Base-by-base conservation (phyloP, 2,888 invertebrate species). In the Esperia sulphurella region DNA sequence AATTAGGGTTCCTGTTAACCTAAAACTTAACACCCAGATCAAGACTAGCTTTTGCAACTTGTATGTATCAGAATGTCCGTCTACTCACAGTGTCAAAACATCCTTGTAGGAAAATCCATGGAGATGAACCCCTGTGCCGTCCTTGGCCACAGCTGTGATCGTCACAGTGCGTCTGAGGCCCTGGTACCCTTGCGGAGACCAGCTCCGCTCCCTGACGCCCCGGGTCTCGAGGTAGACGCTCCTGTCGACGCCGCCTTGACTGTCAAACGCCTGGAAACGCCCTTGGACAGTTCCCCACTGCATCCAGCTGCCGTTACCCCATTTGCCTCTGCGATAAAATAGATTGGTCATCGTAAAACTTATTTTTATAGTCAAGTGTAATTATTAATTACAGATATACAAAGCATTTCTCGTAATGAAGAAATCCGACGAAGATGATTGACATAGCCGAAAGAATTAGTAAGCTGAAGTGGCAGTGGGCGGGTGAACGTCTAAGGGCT, bases 271-370 rank as follows among this genome's bases (percentile, higher is more conserved):
- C 46, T 81, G 83, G 49, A 94, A 68, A 13, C 90, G 88, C 0
- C 94, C 94, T 54, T 91, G 85, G 13, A 93, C 63, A 0, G 88
- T 80, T 4, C 94, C 94, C 79, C 91, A 94, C 65, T 94, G 94
- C 53, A 92, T 82, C 74, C 91, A 93, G 43, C 92, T 92, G 3
- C 78, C 76, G 40, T 82, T 75, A 1, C 77, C 75, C 46, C 78
- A 70, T 57, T 77, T 75, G 40, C 70, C 74, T 54, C 91, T 91
- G 57, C 21, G 21, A 21, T 21, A n/a, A n/a, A n/a, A n/a, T n/a
- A n/a, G n/a, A n/a, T n/a, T n/a, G n/a, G n/a, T n/a, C n/a, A n/a
- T n/a, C n/a, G n/a, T n/a, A n/a, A n/a, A n/a, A n/a, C n/a, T n/a
- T n/a, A n/a, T n/a, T n/a, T n/a, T n/a, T n/a, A n/a, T n/a, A n/a